phyloP scores from a whole-genome alignment of 2,888 invertebrate species.

The Morpho achilles region DNA sequence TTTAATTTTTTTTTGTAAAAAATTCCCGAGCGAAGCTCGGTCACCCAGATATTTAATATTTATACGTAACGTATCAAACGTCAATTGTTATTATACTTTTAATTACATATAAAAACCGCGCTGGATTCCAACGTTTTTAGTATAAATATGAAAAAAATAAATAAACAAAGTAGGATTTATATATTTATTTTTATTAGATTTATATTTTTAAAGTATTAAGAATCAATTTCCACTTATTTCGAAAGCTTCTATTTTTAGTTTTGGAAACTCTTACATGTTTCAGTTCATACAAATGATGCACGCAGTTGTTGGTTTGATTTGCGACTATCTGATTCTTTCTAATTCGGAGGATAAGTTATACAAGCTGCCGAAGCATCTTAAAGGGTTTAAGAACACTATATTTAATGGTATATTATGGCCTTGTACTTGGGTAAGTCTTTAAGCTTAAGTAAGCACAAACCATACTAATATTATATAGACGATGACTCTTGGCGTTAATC shows the following conservation, averaged over 20 bases:
- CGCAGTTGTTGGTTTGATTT: constrained; percentile 40
- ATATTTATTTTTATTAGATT: no score
- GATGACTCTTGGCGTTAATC: not conserved
- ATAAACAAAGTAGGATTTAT: no score
- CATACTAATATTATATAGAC: not conserved
- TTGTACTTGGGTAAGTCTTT: constrained; percentile 43
- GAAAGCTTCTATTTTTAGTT: not conserved
- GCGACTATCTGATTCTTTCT: constrained; percentile 41
- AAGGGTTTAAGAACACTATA: constrained; percentile 41
- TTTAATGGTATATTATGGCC: constrained; percentile 54
- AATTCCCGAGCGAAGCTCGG: no score
- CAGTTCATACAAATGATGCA: constrained; percentile 51
- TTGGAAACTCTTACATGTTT: constrained; percentile 27
- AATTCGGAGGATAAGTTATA: constrained; percentile 39
- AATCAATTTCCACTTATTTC: no score
- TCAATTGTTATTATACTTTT: no score
- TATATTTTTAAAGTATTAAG: no score
- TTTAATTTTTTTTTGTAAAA: no score
- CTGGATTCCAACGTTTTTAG: no score
- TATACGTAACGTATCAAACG: no score
- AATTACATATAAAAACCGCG: no score
- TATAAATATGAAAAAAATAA: no score
- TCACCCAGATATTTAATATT: no score
- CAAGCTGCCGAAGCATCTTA: constrained; percentile 38
- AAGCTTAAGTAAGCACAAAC: not conserved